Percentiles rank a stretch among this genome's conserved stretches.
phyloP scores from a whole-genome alignment of 2,113 vertebrate species.

The Triplophysa dalaica region DNA sequence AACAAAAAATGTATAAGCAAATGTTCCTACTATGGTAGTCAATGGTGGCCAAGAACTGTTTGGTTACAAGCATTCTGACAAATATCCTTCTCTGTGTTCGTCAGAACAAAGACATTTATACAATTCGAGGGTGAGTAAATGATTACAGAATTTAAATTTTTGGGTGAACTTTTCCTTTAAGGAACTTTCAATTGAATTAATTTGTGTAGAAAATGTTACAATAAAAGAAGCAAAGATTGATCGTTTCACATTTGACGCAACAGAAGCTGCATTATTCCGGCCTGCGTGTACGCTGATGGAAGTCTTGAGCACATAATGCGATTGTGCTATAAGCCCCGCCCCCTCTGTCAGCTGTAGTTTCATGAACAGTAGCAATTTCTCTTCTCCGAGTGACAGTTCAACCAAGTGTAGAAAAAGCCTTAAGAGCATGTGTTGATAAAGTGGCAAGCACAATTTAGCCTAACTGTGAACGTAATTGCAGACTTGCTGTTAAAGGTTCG shows the following conservation, averaged over 20 bases:
- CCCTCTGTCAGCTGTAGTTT: background rate
- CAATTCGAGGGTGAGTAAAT: too few relatives aligned
- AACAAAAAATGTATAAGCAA: too few relatives aligned
- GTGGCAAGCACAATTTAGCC: background rate
- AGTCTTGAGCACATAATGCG: slow-evolving; percentile 22
- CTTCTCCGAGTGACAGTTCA: background rate
- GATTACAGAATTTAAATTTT: too few relatives aligned
- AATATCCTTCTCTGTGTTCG: too few relatives aligned
- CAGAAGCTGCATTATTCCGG: background rate
- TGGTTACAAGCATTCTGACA: too few relatives aligned
- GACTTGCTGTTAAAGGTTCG: slow-evolving; percentile 12
- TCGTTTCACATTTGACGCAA: background rate
- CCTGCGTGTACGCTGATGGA: background rate
- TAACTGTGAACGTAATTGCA: slow-evolving; percentile 17
- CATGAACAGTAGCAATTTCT: background rate
- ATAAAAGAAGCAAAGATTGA: background rate
- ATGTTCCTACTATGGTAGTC: too few relatives aligned
- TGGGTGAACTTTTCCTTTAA: too few relatives aligned
- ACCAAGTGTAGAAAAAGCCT: slow-evolving; percentile 19
- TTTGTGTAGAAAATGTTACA: too few relatives aligned
- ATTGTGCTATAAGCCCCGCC: background rate
- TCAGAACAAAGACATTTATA: too few relatives aligned
- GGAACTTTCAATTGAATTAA: too few relatives aligned
- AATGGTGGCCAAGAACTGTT: too few relatives aligned
- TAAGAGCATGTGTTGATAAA: slow-evolving; percentile 19